Base-by-base conservation (phyloP, 1,140 invertebrate species). In the Megalopta genalis region DNA sequence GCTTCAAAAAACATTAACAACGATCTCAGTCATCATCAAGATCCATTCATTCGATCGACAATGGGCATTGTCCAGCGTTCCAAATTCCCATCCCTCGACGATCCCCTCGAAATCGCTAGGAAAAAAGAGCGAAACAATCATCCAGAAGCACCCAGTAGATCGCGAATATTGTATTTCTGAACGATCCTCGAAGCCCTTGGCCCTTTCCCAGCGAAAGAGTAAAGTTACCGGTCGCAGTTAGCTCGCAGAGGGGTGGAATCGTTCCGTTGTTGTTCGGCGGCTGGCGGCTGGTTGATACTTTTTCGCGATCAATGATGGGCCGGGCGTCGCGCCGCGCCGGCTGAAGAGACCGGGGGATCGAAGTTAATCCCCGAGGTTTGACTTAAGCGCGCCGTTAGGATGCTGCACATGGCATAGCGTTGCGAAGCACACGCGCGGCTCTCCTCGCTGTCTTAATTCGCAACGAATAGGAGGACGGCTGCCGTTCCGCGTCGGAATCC, bases 401-500 rank as follows among this genome's bases (percentile, higher is more conserved):
- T 27, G 25, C 9, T 49, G 49, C 62, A 42, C 49, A n/a, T n/a
- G 49, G 16, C 16, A 14, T 46, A 42, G 32, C 32, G 32, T 32
- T 2, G 42, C 49, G 49, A 18, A 16, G n/a, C n/a, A n/a, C 49
- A 6, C 27, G 18, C n/a, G 5, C 12, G 16, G 2, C n/a, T 1
- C 23, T 10, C 32, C 14, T 10, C 25, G 12, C 42, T n/a, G 63
- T 78, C 80, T 81, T 81, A 78, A 81, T 81, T 81, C 75, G 39
- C 66, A 32, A 81, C 66, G 66, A 54, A 78, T 78, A 70, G 75
- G 14, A 46, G 25, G 12, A 32, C 46, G n/a, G 3, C 23, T 5
- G 60, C 42, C 14, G 57, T 18, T 57, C 54, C 57, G 37, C 39
- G 46, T n/a, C 71, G 75, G 81, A 82, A 88, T 87, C 83, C 79